Base-by-base conservation (phyloP, 2,797 vertebrate genomes). In the Myiotriccus ornatus region DNA sequence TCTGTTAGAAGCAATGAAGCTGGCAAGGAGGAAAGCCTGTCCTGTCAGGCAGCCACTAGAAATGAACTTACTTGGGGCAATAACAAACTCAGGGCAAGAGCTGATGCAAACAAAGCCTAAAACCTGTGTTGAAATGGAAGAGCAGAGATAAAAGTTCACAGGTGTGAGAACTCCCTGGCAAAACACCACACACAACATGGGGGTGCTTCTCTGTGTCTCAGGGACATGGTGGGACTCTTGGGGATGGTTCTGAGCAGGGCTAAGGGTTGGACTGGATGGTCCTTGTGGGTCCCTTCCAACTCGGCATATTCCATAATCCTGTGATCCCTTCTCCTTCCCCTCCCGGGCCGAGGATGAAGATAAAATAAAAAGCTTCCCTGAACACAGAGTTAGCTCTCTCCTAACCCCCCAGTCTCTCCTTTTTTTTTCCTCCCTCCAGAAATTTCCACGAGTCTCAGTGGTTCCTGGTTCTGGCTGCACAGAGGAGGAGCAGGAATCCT, bases 31-130 rank as follows among this genome's bases (percentile, higher is more conserved):
- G 79, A 84, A 84, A 93, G 32, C 71, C 79, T 71, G 84, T 53
- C 56, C 81, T 77, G 76, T 49, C 87, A 90, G 56, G 44, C 63
- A 90, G 78, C 88, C 74, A 52, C 56, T 90, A 65, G 76, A 95
- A 60, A 85, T 22, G 53, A 89, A 84, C n/a, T 49, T 43, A 78
- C 56, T 86, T 0, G 1, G 56, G 69, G 83, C 63, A 92, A 77
- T 56, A 81, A 78, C 65, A 89, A 92, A 91, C 32, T 55, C 73
- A 67, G 84, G 81, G 63, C 71, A 52, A 79, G 44, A 88, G 68
- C 62, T 89, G 86, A 32, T 81, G 87, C 68, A 86, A 92, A 84
- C 44, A 68, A 65, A 74, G 83, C 69, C 57, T 35, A 69, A 83
- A 79, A 34, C 74, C 62, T 63, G 63, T 35, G 81, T 3, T 91